Percentiles rank a stretch among this genome's conserved stretches.
Conservation (phyloP, 2,888 invertebrate genomes). For the Saturnia japonica region DNA sequence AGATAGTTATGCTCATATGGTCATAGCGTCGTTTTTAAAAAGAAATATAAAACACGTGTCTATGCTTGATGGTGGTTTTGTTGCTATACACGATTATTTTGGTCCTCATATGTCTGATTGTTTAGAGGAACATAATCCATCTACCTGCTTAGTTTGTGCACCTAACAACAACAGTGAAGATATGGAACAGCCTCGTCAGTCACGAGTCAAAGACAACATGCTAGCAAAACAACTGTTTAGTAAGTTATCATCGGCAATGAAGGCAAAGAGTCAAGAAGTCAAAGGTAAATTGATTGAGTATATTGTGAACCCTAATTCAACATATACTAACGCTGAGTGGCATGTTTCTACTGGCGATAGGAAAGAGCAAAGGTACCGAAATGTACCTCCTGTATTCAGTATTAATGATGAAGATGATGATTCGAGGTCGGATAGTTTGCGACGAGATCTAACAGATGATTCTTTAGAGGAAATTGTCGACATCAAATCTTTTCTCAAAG, state of each 20-base stretch:
- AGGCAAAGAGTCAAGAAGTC: slow-evolving; percentile 94
- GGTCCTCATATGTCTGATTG: slow-evolving; percentile 90
- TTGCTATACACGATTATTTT: slow-evolving; percentile 91
- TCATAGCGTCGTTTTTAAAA: slow-evolving; percentile 97
- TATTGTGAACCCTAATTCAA: slow-evolving; percentile 92
- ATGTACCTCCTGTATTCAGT: slow-evolving; percentile 95
- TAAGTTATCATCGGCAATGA: slow-evolving; percentile 93
- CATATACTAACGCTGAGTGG: slow-evolving; percentile 83
- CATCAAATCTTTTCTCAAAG: slow-evolving; percentile 90
- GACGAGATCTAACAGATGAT: slow-evolving; percentile 79
- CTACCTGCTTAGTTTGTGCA: slow-evolving; percentile 91
- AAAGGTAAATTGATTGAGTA: slow-evolving; percentile 96
- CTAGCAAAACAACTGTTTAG: slow-evolving; percentile 88
- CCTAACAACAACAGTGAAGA: slow-evolving; percentile 74
- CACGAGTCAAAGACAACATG: slow-evolving; percentile 60
- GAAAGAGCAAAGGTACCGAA: slow-evolving; percentile 93
- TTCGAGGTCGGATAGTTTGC: slow-evolving; percentile 54
- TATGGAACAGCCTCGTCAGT: slow-evolving; percentile 41
- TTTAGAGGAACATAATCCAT: slow-evolving; percentile 91
- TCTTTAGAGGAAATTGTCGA: slow-evolving; percentile 89
- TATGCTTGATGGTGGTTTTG: slow-evolving; percentile 95
- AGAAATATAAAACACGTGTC: slow-evolving; percentile 96
- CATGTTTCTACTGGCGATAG: slow-evolving; percentile 93
- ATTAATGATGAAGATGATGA: slow-evolving; percentile 91
- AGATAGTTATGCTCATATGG: slow-evolving; percentile 98